A percentile compares a stretch with the other conserved stretches of the same genome.
phyloP scores from a whole-genome alignment of 2,888 invertebrate species.

The Ormyrus labotus region DNA sequence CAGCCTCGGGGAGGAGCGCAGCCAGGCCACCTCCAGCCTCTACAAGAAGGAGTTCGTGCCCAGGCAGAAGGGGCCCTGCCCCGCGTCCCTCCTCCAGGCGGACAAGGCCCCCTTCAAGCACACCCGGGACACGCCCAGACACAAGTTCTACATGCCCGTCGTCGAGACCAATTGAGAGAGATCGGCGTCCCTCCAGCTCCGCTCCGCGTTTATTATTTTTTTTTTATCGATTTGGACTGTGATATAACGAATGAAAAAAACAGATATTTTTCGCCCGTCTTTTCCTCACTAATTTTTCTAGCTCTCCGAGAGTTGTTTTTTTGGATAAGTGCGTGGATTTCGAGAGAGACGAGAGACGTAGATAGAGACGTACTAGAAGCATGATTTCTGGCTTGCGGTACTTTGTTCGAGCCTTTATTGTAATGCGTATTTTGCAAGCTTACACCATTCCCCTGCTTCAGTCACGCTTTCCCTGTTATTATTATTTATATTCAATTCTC shows the following conservation, averaged over 20 bases:
- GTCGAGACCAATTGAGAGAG: conserved; percentile 65
- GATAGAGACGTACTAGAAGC: not conserved
- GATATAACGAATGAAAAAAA: conserved; percentile 38
- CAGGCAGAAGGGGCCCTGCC: conserved; percentile 85
- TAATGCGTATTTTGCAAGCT: conserved; percentile 28
- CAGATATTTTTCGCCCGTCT: conserved; percentile 7
- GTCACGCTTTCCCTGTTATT: conserved; percentile 23
- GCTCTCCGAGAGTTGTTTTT: not conserved
- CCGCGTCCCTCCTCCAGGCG: conserved; percentile 86
- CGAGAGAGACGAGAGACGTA: too few species aligned
- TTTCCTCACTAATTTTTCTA: conserved; percentile 24
- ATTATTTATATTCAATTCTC: conserved; percentile 34
- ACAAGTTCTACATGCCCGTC: conserved; percentile 88
- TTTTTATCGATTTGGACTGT: conserved; percentile 54
- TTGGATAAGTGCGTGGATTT: too few species aligned
- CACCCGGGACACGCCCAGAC: conserved; percentile 89
- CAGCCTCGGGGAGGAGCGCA: conserved; percentile 83
- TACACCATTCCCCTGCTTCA: conserved; percentile 30
- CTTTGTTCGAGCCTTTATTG: not conserved
- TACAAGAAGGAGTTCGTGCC: conserved; percentile 88
- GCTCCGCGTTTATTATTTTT: not conserved
- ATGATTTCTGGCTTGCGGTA: conserved; percentile 1
- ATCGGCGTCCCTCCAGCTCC: not conserved
- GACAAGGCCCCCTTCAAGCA: conserved; percentile 88
- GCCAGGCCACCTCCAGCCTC: conserved; percentile 83